These are phyloP conservation scores for Drosophila trapezifrons DNA, from an alignment of 1,140 invertebrate species.

Conservation along the genomic window DNA sequence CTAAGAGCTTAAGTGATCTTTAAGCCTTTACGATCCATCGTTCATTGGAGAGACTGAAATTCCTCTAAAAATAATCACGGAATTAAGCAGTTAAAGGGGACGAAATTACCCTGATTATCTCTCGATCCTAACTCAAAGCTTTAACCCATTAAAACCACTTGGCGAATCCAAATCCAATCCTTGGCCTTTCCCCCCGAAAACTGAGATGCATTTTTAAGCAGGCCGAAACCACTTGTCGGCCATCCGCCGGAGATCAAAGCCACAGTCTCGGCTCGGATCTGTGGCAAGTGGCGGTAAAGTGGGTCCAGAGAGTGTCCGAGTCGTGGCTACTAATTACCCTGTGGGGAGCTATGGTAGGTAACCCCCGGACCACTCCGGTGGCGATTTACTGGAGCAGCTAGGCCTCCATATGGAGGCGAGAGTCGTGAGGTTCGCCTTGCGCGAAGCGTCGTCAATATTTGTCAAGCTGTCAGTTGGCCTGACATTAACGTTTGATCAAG, in stretches of 20 bases:
- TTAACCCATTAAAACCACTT: slow-evolving; percentile 36
- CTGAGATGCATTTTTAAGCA: slow-evolving; percentile 23
- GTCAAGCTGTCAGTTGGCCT: slow-evolving; percentile 79
- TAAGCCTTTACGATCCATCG: background rate
- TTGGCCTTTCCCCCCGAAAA: slow-evolving; percentile 32
- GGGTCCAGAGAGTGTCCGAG: slow-evolving; percentile 54
- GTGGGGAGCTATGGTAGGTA: slow-evolving; percentile 55
- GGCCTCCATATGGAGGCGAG: slow-evolving; percentile 39
- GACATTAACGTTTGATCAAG: slow-evolving; percentile 83
- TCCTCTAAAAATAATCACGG: slow-evolving; percentile 1
- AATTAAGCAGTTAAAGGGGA: slow-evolving; percentile 1
- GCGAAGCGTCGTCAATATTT: slow-evolving; percentile 81
- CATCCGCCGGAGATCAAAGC: slow-evolving; percentile 71
- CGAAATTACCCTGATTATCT: background rate
- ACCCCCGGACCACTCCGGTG: slow-evolving; percentile 4
- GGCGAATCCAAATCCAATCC: slow-evolving; percentile 19
- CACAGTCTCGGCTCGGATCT: slow-evolving; percentile 39
- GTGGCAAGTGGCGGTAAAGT: slow-evolving; percentile 68
- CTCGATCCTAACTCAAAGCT: background rate
- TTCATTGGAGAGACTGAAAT: background rate
- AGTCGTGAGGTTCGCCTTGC: slow-evolving; percentile 72
- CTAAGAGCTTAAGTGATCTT: background rate
- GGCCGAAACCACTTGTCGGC: slow-evolving; percentile 48
- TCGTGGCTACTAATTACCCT: slow-evolving; percentile 77
- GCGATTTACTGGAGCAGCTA: slow-evolving; percentile 21